Percentiles rank a stretch among this genome's conserved stretches.
These are phyloP conservation scores for Tachysurus fulvidraco DNA, from an alignment of 2,113 vertebrate genomes.

Conservation along the genomic window DNA sequence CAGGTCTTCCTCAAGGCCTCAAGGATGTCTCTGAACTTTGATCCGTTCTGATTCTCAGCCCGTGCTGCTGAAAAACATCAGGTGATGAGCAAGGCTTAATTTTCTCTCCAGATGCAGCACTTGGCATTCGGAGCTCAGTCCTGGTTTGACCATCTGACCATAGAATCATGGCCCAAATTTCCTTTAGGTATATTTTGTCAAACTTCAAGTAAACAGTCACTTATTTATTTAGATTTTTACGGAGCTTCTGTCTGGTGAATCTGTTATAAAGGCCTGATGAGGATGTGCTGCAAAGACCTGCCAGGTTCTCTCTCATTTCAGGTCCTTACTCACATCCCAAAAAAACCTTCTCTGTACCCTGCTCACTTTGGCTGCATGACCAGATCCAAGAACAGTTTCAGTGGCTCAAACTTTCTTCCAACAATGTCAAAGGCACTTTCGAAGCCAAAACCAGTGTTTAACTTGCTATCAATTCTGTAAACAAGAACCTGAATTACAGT, in stretches of 20 bases:
- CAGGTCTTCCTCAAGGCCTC: background rate
- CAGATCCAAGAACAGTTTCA: background rate
- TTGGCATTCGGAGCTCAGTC: background rate
- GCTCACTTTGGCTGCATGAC: background rate
- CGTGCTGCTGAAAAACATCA: conserved; percentile 21
- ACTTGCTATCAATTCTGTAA: background rate
- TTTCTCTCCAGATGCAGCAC: conserved; percentile 6
- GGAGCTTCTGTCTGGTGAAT: background rate
- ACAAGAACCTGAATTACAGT: background rate
- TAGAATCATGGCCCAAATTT: background rate
- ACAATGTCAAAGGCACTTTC: background rate
- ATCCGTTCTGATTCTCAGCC: conserved; percentile 1
- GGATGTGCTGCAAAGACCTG: background rate
- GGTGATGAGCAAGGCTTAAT: background rate
- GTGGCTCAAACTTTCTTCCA: background rate
- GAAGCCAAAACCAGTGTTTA: background rate
- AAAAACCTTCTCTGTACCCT: background rate
- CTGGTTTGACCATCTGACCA: conserved; percentile 19
- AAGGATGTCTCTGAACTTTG: background rate
- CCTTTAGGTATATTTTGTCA: conserved; percentile 15
- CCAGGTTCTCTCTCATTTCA: background rate
- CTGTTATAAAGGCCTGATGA: background rate
- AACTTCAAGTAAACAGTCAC: background rate
- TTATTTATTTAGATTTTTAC: background rate
- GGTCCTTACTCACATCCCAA: background rate